A percentile compares a stretch with the other conserved stretches of the same genome.
Evolutionary conservation across 2,113 vertebrate genomes (phyloP).

Genomic region (Prochilodus magdalenae): DNA sequence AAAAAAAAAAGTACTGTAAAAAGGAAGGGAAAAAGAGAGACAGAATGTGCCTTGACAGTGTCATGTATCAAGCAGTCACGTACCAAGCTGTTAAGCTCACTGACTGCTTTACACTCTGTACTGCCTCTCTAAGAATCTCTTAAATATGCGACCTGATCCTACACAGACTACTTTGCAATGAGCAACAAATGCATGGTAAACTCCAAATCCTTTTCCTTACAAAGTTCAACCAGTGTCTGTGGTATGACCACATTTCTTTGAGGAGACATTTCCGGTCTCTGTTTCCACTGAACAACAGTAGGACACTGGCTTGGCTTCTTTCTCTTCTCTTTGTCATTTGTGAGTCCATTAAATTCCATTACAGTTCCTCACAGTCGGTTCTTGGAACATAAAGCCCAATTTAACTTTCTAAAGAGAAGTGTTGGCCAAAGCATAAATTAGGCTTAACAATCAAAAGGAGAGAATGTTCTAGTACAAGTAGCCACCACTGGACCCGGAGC

Average conservation of each 20-base stretch:
- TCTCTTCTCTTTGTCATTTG: background rate
- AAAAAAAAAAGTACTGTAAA: conserved; percentile 66
- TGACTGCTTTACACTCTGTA: background rate
- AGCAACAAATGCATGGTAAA: background rate
- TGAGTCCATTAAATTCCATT: background rate
- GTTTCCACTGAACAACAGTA: background rate
- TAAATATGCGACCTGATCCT: background rate
- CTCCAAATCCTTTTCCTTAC: background rate
- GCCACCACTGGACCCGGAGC: conserved; percentile 26
- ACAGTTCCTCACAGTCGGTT: background rate
- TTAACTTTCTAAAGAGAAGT: background rate
- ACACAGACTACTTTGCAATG: background rate
- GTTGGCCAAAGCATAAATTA: conserved; percentile 17
- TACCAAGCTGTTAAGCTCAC: background rate
- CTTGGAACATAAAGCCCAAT: conserved; percentile 24
- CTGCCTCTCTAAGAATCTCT: conserved; percentile 8
- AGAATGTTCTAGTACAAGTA: conserved; percentile 18
- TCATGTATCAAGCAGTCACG: background rate
- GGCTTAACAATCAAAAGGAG: background rate
- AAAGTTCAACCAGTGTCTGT: background rate
- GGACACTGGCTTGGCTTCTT: background rate
- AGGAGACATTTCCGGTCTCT: background rate
- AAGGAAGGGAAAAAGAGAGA: conserved; percentile 51
- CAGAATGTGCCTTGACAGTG: conserved; percentile 11
- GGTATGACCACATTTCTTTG: background rate